A percentile compares a stretch with the other conserved stretches of the same genome.
These are phyloP conservation scores for Chaunax sp. DNA, from an alignment of 2,797 vertebrate species.

Conservation along the genomic window DNA sequence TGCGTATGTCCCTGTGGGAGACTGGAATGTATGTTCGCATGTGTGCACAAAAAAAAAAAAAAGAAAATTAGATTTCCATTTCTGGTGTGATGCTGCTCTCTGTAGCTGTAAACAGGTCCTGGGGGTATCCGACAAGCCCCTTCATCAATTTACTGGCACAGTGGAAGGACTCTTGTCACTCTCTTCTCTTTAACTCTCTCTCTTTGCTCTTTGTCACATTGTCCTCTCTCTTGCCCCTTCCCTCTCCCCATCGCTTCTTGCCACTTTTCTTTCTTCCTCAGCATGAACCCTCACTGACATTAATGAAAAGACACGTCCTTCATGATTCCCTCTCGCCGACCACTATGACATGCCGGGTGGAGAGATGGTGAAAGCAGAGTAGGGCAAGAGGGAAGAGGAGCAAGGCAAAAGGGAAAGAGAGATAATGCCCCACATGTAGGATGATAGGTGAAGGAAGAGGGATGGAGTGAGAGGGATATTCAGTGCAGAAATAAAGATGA, in stretches of 20 bases:
- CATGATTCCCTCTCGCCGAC: slow-evolving; percentile 48
- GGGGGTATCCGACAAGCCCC: slow-evolving; percentile 66
- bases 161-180: slow-evolving; percentile 37
- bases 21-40: neutral
- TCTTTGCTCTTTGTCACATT: slow-evolving; percentile 53
- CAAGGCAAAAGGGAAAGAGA: slow-evolving; percentile 45
- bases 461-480: slow-evolving; percentile 14
- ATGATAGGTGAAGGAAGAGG: slow-evolving; percentile 37
- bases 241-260: slow-evolving; percentile 1
- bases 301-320: slow-evolving; percentile 78
- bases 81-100: slow-evolving; percentile 53
- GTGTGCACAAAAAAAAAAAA: slow-evolving; percentile 1
- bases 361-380: slow-evolving; percentile 55
- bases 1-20: neutral
- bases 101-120: slow-evolving; percentile 55
- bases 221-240: slow-evolving; percentile 16
- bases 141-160: slow-evolving; percentile 72
- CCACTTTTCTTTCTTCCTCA: slow-evolving; percentile 44
- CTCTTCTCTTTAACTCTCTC: slow-evolving; percentile 18
- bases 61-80: slow-evolving; percentile 60
- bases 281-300: slow-evolving; percentile 59
- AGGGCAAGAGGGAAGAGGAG: slow-evolving; percentile 40
- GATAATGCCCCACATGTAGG: slow-evolving; percentile 62
- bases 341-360: slow-evolving; percentile 14
- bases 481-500: slow-evolving; percentile 11